phyloP scores from a whole-genome alignment of 2,797 vertebrate species.

The Anas georgica region DNA sequence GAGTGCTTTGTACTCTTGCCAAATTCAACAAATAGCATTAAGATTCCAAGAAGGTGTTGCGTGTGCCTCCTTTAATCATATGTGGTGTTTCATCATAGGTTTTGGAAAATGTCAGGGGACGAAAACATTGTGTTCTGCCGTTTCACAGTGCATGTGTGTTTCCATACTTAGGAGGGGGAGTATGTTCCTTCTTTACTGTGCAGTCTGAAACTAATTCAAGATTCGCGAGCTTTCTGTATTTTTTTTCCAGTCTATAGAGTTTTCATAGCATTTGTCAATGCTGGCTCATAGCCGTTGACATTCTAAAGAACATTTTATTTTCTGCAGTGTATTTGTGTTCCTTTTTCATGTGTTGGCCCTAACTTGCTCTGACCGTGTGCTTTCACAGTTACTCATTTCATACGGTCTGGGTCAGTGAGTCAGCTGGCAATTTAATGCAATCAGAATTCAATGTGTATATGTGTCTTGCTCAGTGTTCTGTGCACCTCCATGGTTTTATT shows the following conservation, averaged over 20 bases:
- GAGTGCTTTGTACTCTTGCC: background rate
- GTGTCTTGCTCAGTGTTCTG: background rate
- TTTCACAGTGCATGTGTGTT: background rate
- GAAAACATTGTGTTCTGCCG: background rate
- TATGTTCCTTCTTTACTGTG: background rate
- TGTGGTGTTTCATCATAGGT: background rate
- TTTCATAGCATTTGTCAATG: background rate
- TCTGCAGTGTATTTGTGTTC: background rate
- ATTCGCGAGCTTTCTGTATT: background rate
- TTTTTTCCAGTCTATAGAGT: background rate
- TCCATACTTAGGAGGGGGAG: background rate
- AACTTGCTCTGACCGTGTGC: background rate
- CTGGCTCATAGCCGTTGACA: background rate
- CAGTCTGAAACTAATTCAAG: background rate
- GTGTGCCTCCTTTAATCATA: background rate
- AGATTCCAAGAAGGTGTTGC: background rate
- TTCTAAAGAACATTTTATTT: background rate
- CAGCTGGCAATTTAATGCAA: background rate
- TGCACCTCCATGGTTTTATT: background rate
- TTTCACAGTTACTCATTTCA: background rate
- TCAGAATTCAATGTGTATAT: background rate
- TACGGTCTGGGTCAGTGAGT: background rate
- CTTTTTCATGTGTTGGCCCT: background rate
- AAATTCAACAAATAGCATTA: background rate
- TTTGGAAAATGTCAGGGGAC: background rate